Base-by-base conservation (phyloP, 2,113 vertebrate species). In the Bostrychus sinensis region DNA sequence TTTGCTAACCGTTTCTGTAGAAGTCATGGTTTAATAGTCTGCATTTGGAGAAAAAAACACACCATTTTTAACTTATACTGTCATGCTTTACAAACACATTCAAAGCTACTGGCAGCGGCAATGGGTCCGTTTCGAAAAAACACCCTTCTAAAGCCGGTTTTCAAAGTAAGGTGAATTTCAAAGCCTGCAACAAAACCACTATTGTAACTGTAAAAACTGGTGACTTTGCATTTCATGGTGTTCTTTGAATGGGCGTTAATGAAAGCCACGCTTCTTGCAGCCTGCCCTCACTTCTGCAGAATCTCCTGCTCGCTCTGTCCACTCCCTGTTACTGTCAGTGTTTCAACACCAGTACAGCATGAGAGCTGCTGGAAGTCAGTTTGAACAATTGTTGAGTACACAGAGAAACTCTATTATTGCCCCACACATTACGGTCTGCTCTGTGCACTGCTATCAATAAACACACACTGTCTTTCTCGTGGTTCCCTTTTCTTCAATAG, bases 301-400 rank as follows among this genome's bases (percentile, higher is more conserved):
- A 25, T n/a, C n/a, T n/a, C n/a, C n/a, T n/a, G n/a, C n/a, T n/a
- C n/a, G 43, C 11, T 1, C 20, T 5, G 20, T 23, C 45, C 45
- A 48, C 20, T 25, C 22, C 45, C 45, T 25, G 23, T 48, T 48
- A 48, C 45, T 48, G 45, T 48, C 45, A 48, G 6, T 48, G 22
- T 25, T 48, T 25, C 45, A 25, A 48, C 45, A 45, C 42, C 2
- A 46, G 45, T 48, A 48, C 45, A 48, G 45, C 8, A 46, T 11
- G 22, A 25, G 22, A 0, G 22, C 20, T 25, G 45, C 22, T 13
- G 12, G 19, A 48, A 48, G 22, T 25, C 45, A 14, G 45, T n/a
- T 23, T 25, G 12, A 25, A 25, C 45, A 48, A 14, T n/a, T 25
- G 12, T 14, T 25, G 22, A 23, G 45, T 25, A 48, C 45, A 48